Evolutionary conservation across 2,797 vertebrate species (phyloP), one percentile per base, ranked within the genome.

Genomic region (Bufotes viridis): DNA sequence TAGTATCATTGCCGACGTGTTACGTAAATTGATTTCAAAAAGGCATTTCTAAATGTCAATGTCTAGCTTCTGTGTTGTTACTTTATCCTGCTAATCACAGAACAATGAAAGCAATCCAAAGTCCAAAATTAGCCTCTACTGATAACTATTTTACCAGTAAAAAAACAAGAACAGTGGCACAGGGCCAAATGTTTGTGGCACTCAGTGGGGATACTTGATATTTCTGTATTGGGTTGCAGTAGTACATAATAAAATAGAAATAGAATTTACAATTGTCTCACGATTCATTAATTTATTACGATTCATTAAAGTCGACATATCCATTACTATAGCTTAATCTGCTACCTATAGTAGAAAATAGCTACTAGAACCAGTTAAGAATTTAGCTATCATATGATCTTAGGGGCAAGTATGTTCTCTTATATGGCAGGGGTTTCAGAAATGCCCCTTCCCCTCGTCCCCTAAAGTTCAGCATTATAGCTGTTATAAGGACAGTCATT

Each of bases 1-100:
- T 53, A 75, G 74, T 84, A 42, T 26, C 24, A 58, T 57, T 72
- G 51, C 34, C 20, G 69, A 26, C 18, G 10, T 17, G 14, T 78
- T 76, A 26, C 42, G 57, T 18, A 42, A 58, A 78, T 58, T 53
- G 26, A 85, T 78, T 85, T 29, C 20, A 55, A 85, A 83, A 61
- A 65, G 57, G n/a, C 17, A 76, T 85, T 85, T 78, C 20, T 42
- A 85, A 78, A 85, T 74, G 83, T 78, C 83, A 78, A n/a, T 15
- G 61, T 63, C 29, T 55, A 22, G 58, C 22, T 60, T 72, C 83
- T 63, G 67, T 58, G 53, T 60, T 72, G 29, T 85, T 60, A 57
- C 57, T 78, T 85, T 85, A 84, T 20, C 4, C 70, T 20, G 55
- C 53, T 69, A 78, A 85, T 85, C 83, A 49, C 72, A 75, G 20